These are phyloP conservation scores for Chloroceryle amazona DNA, from an alignment of 2,797 vertebrate genomes.

Conservation along the genomic window DNA sequence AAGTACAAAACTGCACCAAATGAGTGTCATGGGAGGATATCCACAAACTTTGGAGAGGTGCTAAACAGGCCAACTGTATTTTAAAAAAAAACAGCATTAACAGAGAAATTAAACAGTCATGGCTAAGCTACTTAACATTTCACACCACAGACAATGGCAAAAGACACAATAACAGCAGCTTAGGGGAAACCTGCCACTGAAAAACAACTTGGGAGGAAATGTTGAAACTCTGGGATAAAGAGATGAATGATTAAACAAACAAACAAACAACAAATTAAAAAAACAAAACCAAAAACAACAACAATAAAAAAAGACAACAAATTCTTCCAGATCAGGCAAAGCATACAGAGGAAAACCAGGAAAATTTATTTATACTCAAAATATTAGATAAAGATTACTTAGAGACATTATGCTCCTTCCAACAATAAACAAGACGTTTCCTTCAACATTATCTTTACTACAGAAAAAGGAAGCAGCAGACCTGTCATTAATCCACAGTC, in stretches of 20 bases:
- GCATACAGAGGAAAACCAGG: not conserved
- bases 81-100: constrained; percentile 7
- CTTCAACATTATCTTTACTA: not conserved
- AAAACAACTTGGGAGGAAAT: constrained; percentile 22
- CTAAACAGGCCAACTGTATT: constrained; percentile 12
- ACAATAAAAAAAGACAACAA: not conserved
- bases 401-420: not conserved
- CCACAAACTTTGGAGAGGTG: not conserved
- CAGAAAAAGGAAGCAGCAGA: not conserved
- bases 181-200: constrained; percentile 22
- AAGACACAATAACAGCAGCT: constrained; percentile 47
- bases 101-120: constrained; percentile 45
- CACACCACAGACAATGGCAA: constrained; percentile 34
- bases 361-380: constrained; percentile 1
- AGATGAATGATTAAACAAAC: not conserved
- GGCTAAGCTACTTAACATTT: constrained; percentile 56
- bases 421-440: not conserved
- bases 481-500: not conserved
- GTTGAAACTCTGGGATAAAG: not conserved
- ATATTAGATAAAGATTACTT: not conserved
- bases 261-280: too few relatives aligned
- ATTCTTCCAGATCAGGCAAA: constrained; percentile 26
- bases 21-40: not conserved
- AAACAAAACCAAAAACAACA: too few relatives aligned
- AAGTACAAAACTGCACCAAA: not conserved